Evolutionary conservation across 2,888 invertebrate genomes (phyloP).

Genomic region (Drosophila buzzatii): DNA sequence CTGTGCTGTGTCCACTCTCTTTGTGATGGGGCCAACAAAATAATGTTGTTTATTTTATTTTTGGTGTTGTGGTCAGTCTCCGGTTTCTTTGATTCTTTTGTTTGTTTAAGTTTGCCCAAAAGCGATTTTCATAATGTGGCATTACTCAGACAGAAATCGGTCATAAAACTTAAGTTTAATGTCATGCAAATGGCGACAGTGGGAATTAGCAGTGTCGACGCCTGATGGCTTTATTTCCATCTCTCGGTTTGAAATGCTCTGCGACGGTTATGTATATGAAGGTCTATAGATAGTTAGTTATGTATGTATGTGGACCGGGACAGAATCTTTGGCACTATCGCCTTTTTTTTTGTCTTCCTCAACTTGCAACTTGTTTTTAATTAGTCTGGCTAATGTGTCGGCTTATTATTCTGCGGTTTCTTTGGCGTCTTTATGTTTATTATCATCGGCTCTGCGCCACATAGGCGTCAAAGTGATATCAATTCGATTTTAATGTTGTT

Average conservation of each 20-base stretch:
- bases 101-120: slow-evolving; percentile 37
- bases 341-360: neutral
- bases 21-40: slow-evolving; percentile 21
- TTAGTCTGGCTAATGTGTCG: slow-evolving; percentile 59
- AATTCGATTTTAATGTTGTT: slow-evolving; percentile 26
- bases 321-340: neutral
- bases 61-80: slow-evolving; percentile 22
- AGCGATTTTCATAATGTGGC: slow-evolving; percentile 55
- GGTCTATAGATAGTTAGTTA: slow-evolving; percentile 5
- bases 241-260: slow-evolving; percentile 33
- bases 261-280: slow-evolving; percentile 33
- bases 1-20: slow-evolving; percentile 18
- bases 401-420: slow-evolving; percentile 38
- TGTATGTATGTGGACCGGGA: slow-evolving; percentile 11
- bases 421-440: slow-evolving; percentile 36
- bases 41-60: slow-evolving; percentile 3
- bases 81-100: slow-evolving; percentile 37
- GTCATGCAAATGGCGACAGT: slow-evolving; percentile 74
- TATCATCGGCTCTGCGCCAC: slow-evolving; percentile 35
- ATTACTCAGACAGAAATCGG: slow-evolving; percentile 59
- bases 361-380: slow-evolving; percentile 55
- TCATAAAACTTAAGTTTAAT: slow-evolving; percentile 74
- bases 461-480: slow-evolving; percentile 12
- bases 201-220: slow-evolving; percentile 65
- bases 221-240: slow-evolving; percentile 68